Evolutionary conservation across 2,888 invertebrate species (phyloP), one percentile per base, ranked within the genome.

Genomic region (Leucoma salicis): DNA sequence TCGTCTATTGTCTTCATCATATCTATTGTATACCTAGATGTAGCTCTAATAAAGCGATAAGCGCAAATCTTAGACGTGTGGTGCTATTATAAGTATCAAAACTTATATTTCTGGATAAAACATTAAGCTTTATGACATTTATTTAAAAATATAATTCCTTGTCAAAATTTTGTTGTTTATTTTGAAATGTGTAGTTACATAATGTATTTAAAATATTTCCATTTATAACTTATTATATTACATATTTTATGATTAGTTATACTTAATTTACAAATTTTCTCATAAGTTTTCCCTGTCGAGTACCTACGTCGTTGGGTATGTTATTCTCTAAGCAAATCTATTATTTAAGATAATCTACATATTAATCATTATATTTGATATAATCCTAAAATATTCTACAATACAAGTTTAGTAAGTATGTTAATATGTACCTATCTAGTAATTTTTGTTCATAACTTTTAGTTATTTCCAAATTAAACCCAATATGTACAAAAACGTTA

Each of bases 31-130:
- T 46, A 39, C 53, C 48, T 42, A 42, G 33, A 38, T 29, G 35
- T 51, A 63, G 50, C 12, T 44, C 40, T 46, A 24, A 45, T 49
- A 49, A 49, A 40, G 52, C 45, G 44, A 55, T 38, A 42, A 39
- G 47, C 48, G 63, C 66, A 68, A 62, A 63, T 50, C 55, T 61
- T 79, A 78, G 79, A 64, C 63, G 81, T 79, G 78, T 82, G 83
- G 82, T 83, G 82, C 82, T 82, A 82, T 55, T 65, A 48, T 67
- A 69, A 70, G 71, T 63, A 53, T 53, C 57, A 51, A 52, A 35
- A 46, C 37, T 37, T 31, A 31, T 32, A 46, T 42, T 8, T 11
- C 46, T 44, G 7, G 2, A 18, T 24, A 28, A 10, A 28, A 21
- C 3, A 25, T 14, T 21, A 21, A n/a, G n/a, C n/a, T n/a, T n/a